A percentile compares a stretch with the other conserved stretches of the same genome.
Evolutionary conservation across 1,140 invertebrate species (phyloP).

Genomic region (Drosophila nigromelanica): DNA sequence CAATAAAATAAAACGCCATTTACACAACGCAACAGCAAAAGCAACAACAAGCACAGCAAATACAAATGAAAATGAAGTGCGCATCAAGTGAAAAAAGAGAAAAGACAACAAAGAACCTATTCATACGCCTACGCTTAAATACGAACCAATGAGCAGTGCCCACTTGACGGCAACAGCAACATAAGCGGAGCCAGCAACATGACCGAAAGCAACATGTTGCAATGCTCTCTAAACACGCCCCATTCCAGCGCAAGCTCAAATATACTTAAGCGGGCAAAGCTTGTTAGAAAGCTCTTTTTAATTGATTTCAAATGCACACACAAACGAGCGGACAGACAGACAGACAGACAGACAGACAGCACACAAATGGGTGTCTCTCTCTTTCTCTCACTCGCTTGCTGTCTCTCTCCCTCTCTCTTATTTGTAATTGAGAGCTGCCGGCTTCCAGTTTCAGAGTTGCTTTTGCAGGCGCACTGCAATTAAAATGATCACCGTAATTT

Average conservation of each 20-base stretch:
- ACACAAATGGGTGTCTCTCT: slow-evolving; percentile 7
- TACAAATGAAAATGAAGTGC: slow-evolving; percentile 36
- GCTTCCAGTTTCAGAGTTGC: slow-evolving; percentile 33
- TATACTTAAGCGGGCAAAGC: slow-evolving; percentile 25
- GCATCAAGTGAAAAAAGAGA: slow-evolving; percentile 40
- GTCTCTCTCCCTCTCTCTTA: slow-evolving; percentile 6
- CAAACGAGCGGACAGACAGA: slow-evolving; percentile 15
- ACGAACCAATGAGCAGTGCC: slow-evolving; percentile 41
- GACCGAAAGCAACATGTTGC: slow-evolving; percentile 24
- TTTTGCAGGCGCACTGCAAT: slow-evolving; percentile 70
- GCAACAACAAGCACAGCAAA: slow-evolving; percentile 29
- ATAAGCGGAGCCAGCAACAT: slow-evolving; percentile 22
- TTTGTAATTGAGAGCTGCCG: slow-evolving; percentile 25
- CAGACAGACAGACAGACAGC: slow-evolving; percentile 3
- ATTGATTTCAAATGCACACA: slow-evolving; percentile 46
- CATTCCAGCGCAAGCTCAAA: slow-evolving; percentile 29
- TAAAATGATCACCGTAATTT: slow-evolving; percentile 81
- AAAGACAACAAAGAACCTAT: slow-evolving; percentile 15
- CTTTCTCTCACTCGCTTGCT: slow-evolving; percentile 15
- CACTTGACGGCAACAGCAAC: slow-evolving; percentile 31
- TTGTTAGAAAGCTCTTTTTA: slow-evolving; percentile 55
- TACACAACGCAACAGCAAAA: slow-evolving; percentile 45
- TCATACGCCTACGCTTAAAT: slow-evolving; percentile 54
- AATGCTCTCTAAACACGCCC: slow-evolving; percentile 43
- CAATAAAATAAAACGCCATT: slow-evolving; percentile 82